Evolutionary conservation across 2,888 invertebrate genomes (phyloP).

Genomic region (Galerucella calmariensis): DNA sequence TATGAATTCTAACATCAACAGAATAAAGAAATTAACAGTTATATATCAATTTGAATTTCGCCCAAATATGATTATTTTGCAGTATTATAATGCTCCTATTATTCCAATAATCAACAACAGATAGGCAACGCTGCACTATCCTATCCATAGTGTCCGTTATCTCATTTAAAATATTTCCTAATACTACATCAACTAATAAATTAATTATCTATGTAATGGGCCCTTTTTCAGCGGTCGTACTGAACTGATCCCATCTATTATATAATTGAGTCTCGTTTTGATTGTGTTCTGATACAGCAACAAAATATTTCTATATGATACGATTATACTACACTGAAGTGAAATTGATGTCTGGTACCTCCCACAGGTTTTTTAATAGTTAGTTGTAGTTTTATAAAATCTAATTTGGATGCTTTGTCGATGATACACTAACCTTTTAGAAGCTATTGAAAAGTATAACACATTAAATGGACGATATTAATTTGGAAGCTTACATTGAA

Average conservation of each 20-base stretch:
- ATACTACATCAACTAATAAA: conserved; percentile 25
- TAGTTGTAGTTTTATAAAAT: not conserved
- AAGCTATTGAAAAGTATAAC: not conserved
- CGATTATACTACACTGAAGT: not conserved
- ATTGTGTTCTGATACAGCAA: conserved; percentile 25
- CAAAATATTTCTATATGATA: conserved; percentile 14
- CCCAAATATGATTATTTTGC: too few species aligned
- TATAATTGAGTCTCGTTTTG: conserved; percentile 20
- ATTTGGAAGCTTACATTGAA: not conserved
- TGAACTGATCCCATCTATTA: conserved; percentile 14
- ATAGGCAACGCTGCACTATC: not conserved
- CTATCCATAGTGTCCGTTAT: not conserved
- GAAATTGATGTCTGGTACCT: conserved; percentile 8
- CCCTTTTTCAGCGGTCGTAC: conserved; percentile 12
- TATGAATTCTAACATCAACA: too few species aligned
- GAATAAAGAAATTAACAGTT: too few species aligned
- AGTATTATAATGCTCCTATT: too few species aligned
- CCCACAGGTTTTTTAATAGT: not conserved
- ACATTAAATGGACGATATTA: not conserved
- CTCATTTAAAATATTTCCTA: conserved; percentile 27
- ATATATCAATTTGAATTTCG: too few species aligned
- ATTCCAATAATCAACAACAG: not conserved
- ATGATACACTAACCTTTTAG: not conserved
- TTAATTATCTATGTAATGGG: conserved; percentile 37
- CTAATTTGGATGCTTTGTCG: conserved; percentile 1